Percentiles rank a stretch among this genome's conserved stretches.
phyloP scores from a whole-genome alignment of 1,140 invertebrate species.

The Caenorhabditis remanei region DNA sequence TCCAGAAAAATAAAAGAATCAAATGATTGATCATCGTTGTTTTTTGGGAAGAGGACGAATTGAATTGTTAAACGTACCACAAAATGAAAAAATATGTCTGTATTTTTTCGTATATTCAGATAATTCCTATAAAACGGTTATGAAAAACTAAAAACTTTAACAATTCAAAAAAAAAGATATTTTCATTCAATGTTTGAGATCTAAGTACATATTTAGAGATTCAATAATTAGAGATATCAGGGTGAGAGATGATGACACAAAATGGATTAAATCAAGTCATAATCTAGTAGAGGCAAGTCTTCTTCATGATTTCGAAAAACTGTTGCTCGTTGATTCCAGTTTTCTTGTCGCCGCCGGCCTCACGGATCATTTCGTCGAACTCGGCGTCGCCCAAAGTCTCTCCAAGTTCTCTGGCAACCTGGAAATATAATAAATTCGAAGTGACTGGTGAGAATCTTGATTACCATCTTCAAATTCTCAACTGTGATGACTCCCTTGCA shows the following conservation, averaged over 20 bases:
- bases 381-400: conserved; percentile 43
- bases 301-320: conserved; percentile 64
- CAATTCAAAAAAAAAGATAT: no score
- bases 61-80: no score
- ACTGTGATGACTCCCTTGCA: conserved; percentile 55
- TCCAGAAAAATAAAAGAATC: background rate
- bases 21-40: conserved; percentile 1
- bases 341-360: conserved; percentile 46
- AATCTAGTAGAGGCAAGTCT: conserved; percentile 63
- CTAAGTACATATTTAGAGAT: background rate
- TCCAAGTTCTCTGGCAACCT: conserved; percentile 59
- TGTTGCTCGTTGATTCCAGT: conserved; percentile 21
- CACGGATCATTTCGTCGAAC: conserved; percentile 58
- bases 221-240: background rate
- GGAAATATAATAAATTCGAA: background rate
- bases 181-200: background rate
- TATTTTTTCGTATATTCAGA: no score
- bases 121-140: no score
- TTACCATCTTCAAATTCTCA: conserved; percentile 50
- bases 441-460: background rate
- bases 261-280: background rate
- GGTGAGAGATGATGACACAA: background rate
- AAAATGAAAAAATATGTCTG: no score
- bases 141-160: no score
- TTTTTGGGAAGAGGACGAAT: background rate